Base-by-base conservation (phyloP, 2,888 invertebrate species). In the Anagyrus pseudococci region DNA sequence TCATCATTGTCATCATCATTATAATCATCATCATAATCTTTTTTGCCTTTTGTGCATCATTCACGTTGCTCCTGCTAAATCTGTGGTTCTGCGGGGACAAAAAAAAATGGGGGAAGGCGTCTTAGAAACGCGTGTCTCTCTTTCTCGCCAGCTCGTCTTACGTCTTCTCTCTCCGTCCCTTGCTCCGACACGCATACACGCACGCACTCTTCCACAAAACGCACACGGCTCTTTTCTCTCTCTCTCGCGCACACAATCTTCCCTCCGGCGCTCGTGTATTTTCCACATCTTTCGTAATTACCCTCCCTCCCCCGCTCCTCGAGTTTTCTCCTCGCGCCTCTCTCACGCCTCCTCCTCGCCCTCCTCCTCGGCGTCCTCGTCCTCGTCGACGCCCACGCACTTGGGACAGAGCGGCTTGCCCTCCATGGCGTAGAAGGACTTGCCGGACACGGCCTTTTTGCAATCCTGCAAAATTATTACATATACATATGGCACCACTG, bases 361-460 rank as follows among this genome's bases (percentile, higher is more conserved):
- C 23, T 73, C 75, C 58, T 80, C 79, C 50, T 80, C 81, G 70
- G 85, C 85, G 67, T 85, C 85, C 70, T 85, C 93, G 76, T 93
- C 93, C 79, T 94, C 94, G 76, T 94, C 94, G 72, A 92, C 92
- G 75, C 95, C 95, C 81, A 92, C 93, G 84, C 95, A 95, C 83
- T 89, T 88, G 62, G 94, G 94, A 85, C 97, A 98, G 79, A 96
- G 96, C 43, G 96, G 97, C 83, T 94, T 92, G 76, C 95, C 95
- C 84, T 97, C 96, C 88, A 96, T 94, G 73, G 96, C 96, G 85
- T 96, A 97, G 87, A 97, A 97, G 68, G 95, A 95, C 82, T 95
- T 95, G 79, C 96, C 95, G 82, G 92, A 92, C 71, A 97, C 95
- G 69, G 95, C 84, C 77, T 89, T 88, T 86, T 93, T 93, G 87